These are phyloP conservation scores for Calliphora vicina DNA, from an alignment of 1,140 invertebrate species.

Conservation along the genomic window DNA sequence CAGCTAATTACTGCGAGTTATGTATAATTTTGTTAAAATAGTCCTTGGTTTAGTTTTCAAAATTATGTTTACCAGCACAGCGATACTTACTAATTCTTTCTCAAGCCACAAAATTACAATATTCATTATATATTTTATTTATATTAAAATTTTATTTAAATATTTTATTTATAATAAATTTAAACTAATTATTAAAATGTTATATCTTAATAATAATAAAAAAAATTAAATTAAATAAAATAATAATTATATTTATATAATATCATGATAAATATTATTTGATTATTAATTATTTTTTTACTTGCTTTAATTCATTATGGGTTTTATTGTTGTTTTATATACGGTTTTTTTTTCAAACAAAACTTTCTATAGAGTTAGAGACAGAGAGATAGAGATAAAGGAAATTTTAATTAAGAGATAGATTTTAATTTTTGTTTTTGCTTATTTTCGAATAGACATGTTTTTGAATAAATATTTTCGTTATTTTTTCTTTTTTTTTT, in stretches of 20 bases:
- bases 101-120: no score
- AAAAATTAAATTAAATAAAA: constrained; percentile 15
- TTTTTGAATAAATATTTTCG: not conserved
- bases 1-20: no score
- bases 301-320: not conserved
- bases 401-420: not conserved
- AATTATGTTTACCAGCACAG: no score
- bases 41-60: no score
- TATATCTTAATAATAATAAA: constrained; percentile 22
- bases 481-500: not conserved
- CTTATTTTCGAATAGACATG: not conserved
- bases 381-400: not conserved
- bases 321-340: not conserved
- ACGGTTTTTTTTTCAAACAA: not conserved
- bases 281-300: not conserved
- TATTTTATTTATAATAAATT: constrained; percentile 35
- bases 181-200: constrained; percentile 31
- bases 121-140: constrained; percentile 27
- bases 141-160: constrained; percentile 34
- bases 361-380: not conserved
- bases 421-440: not conserved
- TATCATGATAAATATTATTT: not conserved
- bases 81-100: no score
- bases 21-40: no score
- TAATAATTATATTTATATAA: constrained; percentile 11